Evolutionary conservation across 1,140 invertebrate genomes (phyloP).

Genomic region (Solen grandis): DNA sequence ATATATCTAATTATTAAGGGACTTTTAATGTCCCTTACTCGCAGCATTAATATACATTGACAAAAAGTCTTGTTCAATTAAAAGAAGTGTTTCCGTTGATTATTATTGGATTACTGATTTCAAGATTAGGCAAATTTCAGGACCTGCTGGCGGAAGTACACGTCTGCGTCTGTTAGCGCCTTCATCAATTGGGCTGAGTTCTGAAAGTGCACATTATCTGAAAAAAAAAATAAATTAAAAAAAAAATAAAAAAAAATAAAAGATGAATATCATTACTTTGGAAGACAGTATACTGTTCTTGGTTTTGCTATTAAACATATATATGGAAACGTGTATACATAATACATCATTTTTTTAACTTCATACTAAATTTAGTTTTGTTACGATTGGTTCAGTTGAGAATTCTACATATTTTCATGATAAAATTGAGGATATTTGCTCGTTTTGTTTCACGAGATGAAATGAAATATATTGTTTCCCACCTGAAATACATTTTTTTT

Average conservation of each 20-base stretch:
- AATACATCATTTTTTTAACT: no score
- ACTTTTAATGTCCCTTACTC: no score
- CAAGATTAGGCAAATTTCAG: neutral
- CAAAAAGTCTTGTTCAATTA: constrained; percentile 71
- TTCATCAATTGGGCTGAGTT: constrained; percentile 94
- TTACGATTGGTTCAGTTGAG: neutral
- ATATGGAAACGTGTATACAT: no score
- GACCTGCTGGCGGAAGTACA: constrained; percentile 94
- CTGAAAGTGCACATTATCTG: constrained; percentile 96
- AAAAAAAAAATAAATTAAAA: constrained; percentile 72
- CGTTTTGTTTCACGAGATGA: no score
- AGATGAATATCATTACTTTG: neutral
- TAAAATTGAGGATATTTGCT: no score
- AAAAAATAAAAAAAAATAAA: neutral
- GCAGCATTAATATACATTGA: constrained; percentile 48
- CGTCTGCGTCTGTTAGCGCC: constrained; percentile 89
- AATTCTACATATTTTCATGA: neutral
- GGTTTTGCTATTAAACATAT: no score
- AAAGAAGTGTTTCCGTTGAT: constrained; percentile 48
- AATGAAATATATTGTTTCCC: no score
- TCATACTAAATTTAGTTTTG: neutral
- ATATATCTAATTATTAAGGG: neutral
- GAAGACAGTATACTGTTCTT: neutral
- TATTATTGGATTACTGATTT: neutral
- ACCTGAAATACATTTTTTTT: no score